A percentile compares a stretch with the other conserved stretches of the same genome.
These are phyloP conservation scores for Oenanthe melanoleuca DNA, from an alignment of 2,113 vertebrate species.

Conservation along the genomic window DNA sequence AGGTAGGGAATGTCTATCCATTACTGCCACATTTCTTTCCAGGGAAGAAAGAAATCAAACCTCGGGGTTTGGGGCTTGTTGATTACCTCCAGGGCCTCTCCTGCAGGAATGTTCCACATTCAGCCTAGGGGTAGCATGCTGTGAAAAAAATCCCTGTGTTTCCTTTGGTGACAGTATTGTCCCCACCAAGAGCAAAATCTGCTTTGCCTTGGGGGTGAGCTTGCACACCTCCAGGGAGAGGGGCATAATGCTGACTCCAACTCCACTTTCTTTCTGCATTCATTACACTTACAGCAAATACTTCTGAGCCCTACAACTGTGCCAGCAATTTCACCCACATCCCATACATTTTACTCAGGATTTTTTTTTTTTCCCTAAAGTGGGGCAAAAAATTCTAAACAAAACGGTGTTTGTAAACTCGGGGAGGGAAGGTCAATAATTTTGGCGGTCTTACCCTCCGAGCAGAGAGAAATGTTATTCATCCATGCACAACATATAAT, in stretches of 20 bases:
- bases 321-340: background rate
- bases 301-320: background rate
- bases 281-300: background rate
- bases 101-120: background rate
- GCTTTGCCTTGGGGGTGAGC: background rate
- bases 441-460: constrained; percentile 49
- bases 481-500: constrained; percentile 64
- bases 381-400: background rate
- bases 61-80: background rate
- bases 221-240: background rate
- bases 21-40: background rate
- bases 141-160: background rate
- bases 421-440: constrained; percentile 10
- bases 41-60: background rate
- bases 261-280: background rate
- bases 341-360: background rate
- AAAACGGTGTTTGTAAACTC: constrained; percentile 48
- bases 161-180: background rate
- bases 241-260: background rate
- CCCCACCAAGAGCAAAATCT: background rate
- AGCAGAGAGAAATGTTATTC: constrained; percentile 64
- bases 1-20: background rate
- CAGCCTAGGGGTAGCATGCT: background rate
- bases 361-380: background rate
- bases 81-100: background rate